phyloP scores from a whole-genome alignment of 1,140 invertebrate genomes.

The Eriosoma lanigerum region DNA sequence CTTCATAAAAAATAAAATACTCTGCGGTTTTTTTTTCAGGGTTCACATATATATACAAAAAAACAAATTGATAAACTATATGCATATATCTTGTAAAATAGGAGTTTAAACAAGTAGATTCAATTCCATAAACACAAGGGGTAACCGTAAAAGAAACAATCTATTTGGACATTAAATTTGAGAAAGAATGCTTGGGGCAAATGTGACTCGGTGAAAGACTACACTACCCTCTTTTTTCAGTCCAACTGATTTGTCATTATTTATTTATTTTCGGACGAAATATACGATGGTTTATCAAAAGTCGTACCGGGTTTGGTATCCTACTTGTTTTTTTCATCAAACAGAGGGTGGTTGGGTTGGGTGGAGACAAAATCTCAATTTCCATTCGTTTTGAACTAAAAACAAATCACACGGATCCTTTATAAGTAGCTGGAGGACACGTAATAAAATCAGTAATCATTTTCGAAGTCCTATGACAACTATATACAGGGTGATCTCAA shows the following conservation, averaged over 20 bases:
- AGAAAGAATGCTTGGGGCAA: slow-evolving; percentile 21
- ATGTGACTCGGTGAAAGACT: slow-evolving; percentile 9
- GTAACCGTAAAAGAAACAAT: slow-evolving; percentile 30
- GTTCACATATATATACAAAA: slow-evolving; percentile 20
- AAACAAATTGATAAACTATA: neutral
- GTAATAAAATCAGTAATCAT: slow-evolving; percentile 4
- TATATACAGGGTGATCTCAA: too few relatives aligned
- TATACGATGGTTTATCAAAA: slow-evolving; percentile 7
- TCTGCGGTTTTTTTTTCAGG: neutral
- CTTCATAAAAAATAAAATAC: slow-evolving; percentile 18
- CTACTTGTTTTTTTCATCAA: neutral
- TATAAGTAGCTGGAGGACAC: slow-evolving; percentile 17
- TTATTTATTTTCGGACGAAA: slow-evolving; percentile 38
- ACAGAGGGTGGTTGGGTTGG: too few relatives aligned
- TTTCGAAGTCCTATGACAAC: too few relatives aligned
- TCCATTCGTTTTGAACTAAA: neutral
- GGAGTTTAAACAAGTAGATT: neutral
- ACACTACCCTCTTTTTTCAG: slow-evolving; percentile 18
- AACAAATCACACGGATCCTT: slow-evolving; percentile 4
- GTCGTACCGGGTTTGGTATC: neutral
- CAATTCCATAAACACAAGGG: slow-evolving; percentile 3
- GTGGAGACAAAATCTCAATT: neutral
- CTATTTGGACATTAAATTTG: slow-evolving; percentile 41
- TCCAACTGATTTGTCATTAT: slow-evolving; percentile 31
- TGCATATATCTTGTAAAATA: too few relatives aligned